phyloP scores from a whole-genome alignment of 2,797 vertebrate genomes.

The Scomberomorus guttatus region DNA sequence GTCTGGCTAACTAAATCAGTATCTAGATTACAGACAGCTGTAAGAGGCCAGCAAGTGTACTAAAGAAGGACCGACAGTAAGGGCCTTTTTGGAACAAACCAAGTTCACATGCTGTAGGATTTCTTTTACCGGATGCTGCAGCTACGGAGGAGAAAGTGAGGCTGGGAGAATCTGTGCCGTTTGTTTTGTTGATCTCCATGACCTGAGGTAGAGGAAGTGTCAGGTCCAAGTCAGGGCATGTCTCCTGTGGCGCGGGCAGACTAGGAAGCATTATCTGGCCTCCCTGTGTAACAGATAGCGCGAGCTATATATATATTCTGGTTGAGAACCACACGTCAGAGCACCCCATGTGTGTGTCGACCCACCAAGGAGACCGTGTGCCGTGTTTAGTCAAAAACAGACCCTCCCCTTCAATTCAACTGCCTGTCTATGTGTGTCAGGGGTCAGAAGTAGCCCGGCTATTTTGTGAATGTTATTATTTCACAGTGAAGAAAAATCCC shows the following conservation, averaged over 20 bases:
- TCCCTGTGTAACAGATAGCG: conserved; percentile 77
- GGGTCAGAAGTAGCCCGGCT: conserved; percentile 2
- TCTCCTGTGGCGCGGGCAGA: conserved; percentile 52
- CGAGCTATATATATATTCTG: conserved; percentile 75
- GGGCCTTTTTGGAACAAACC: background rate
- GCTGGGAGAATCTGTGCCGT: background rate
- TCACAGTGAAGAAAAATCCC: background rate
- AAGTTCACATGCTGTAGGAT: background rate
- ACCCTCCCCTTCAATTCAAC: conserved; percentile 19
- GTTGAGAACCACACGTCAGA: conserved; percentile 76
- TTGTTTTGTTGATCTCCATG: conserved; percentile 50
- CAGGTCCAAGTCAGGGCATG: conserved; percentile 43
- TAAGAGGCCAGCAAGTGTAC: conserved; percentile 11
- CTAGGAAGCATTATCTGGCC: conserved; percentile 80
- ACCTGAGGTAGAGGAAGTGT: conserved; percentile 29
- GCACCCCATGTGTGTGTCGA: conserved; percentile 59
- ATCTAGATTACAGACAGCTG: conserved; percentile 56
- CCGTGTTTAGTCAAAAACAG: conserved; percentile 60
- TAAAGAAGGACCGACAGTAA: background rate
- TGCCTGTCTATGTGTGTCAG: conserved; percentile 16
- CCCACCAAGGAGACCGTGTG: conserved; percentile 44
- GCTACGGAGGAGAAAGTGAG: background rate
- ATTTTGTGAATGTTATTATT: conserved; percentile 5
- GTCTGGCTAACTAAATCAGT: conserved; percentile 55
- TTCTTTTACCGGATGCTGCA: background rate